Percentiles rank a stretch among this genome's conserved stretches.
Evolutionary conservation across 2,797 vertebrate species (phyloP).

Genomic region (Xenentodon cancila): DNA sequence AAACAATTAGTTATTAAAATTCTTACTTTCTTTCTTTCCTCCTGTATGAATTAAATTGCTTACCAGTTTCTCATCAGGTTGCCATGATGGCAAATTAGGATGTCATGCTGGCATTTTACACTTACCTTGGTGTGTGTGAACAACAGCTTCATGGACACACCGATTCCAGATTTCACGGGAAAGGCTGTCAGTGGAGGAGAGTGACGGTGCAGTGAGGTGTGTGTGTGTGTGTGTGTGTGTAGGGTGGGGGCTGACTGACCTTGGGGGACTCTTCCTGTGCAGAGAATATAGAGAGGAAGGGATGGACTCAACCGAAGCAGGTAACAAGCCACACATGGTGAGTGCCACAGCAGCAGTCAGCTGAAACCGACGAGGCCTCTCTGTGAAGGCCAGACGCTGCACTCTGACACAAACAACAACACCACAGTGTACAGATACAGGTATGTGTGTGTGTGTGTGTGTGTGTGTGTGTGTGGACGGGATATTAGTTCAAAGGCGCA

Average conservation of each 20-base stretch:
- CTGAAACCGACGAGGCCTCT: slow-evolving; percentile 78
- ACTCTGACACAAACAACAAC: slow-evolving; percentile 55
- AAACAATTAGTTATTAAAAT: too few species aligned
- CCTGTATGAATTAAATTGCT: slow-evolving; percentile 66
- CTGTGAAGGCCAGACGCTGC: slow-evolving; percentile 68
- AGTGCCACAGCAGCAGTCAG: slow-evolving; percentile 82
- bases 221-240: slow-evolving; percentile 44
- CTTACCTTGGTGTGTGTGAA: slow-evolving; percentile 84
- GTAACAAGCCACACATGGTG: slow-evolving; percentile 74
- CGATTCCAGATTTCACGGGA: slow-evolving; percentile 83
- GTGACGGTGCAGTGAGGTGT: slow-evolving; percentile 3
- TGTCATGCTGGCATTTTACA: slow-evolving; percentile 86
- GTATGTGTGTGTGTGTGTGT: slow-evolving; percentile 15
- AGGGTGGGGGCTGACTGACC: slow-evolving; percentile 70
- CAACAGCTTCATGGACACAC: slow-evolving; percentile 78
- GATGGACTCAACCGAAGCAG: slow-evolving; percentile 71
- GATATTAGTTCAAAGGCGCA: slow-evolving; percentile 27
- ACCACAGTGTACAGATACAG: slow-evolving; percentile 24
- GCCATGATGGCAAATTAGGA: slow-evolving; percentile 89
- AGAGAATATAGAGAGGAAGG: slow-evolving; percentile 64
- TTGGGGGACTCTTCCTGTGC: slow-evolving; percentile 83
- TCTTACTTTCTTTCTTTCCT: neutral
- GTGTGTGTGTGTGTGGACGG: slow-evolving; percentile 13
- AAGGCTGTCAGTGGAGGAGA: slow-evolving; percentile 26
- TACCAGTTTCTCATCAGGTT: slow-evolving; percentile 83